Base-by-base conservation (phyloP, 1,140 invertebrate genomes). In the Danaus melanippus region DNA sequence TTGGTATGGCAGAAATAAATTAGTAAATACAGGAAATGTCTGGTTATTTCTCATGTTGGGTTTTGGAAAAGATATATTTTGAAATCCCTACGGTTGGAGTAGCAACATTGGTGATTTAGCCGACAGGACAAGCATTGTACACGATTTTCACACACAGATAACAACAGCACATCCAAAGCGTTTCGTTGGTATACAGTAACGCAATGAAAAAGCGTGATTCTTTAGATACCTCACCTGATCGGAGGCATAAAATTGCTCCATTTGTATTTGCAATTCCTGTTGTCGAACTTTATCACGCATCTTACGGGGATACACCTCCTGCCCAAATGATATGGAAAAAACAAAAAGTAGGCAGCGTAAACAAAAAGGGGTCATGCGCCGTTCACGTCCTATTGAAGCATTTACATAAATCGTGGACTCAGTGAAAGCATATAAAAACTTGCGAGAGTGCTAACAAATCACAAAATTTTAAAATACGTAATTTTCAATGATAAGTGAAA, bases 251-350 rank as follows among this genome's bases (percentile, higher is more conserved):
- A 87, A 84, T 78, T 84, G 84, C 75, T 84, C 84, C 81, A 84
- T 86, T 86, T 87, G 76, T 63, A 82, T 81, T 82, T 85, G 84
- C 69, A 87, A 86, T 84, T 87, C 80, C 72, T 88, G 84, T 81
- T 89, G 87, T 76, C 89, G 89, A 71, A 91, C 90, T 86, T 91
- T 87, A 88, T 92, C 91, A 78, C 90, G 90, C 90, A 91, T 91
- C 90, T 91, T 92, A 88, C 89, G 89, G 68, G 91, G 90, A 88
- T 91, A 91, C 86, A 88, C 90, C 88, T 92, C 91, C 89, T 90
- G 87, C 78, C 86, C 85, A 86, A 84, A 86, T 82, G 76, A 86
- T 85, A 86, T 86, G 79, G 76, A 84, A 86, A 86, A 87, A 86
- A 82, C 76, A 86, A 85, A 86, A 81, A 84, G 79, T 79, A 84